phyloP scores from a whole-genome alignment of 2,888 invertebrate genomes.

The Parthenolecanium corni region DNA sequence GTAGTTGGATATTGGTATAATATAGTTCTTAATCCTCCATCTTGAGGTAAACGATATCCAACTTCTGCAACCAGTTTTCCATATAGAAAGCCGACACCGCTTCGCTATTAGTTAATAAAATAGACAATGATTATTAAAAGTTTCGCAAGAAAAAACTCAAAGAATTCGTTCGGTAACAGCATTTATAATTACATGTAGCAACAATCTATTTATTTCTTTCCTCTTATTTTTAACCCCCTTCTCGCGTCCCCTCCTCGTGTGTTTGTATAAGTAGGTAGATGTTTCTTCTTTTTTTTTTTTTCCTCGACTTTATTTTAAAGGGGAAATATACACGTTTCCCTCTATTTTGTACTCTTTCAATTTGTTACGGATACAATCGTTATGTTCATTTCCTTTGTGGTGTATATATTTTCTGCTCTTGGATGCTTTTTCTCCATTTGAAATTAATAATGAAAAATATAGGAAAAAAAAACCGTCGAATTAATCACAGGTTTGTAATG shows the following conservation, averaged over 20 bases:
- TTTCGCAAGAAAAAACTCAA: constrained; percentile 23
- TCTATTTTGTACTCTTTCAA: not conserved
- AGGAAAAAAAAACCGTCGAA: not conserved
- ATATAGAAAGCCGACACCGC: constrained; percentile 27
- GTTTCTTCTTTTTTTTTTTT: too few relatives aligned
- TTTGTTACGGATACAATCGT: not conserved
- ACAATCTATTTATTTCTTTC: not conserved
- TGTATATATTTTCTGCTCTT: not conserved
- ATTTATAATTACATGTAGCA: constrained; percentile 6
- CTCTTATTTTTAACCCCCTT: too few relatives aligned
- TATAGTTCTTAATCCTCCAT: too few relatives aligned
- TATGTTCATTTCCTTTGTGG: not conserved
- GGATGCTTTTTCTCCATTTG: not conserved
- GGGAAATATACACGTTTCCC: not conserved
- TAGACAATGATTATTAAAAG: constrained; percentile 21
- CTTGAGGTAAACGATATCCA: not conserved
- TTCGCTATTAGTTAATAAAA: constrained; percentile 25
- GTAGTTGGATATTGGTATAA: not conserved
- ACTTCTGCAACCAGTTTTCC: constrained; percentile 24
- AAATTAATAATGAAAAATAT: too few relatives aligned
- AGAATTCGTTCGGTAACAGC: constrained; percentile 8
- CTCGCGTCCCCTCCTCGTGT: too few relatives aligned
- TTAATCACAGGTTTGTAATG: not conserved
- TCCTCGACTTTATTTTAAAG: not conserved
- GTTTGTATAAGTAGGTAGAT: too few relatives aligned